Conservation (phyloP, 2,888 invertebrate species). For the Chymomyza procnemis region DNA sequence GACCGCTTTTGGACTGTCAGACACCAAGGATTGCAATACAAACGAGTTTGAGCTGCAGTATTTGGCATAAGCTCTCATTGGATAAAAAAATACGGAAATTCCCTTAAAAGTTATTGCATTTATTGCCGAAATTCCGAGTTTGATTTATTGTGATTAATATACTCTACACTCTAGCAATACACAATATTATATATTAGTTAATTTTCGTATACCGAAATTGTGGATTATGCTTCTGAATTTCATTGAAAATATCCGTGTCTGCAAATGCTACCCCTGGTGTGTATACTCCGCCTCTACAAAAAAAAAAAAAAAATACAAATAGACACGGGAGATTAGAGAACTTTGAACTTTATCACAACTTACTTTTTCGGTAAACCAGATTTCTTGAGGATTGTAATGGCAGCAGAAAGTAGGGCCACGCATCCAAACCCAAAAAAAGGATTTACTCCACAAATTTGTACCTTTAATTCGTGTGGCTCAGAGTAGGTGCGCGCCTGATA, state of each 20-base stretch:
- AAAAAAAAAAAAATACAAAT: too few species aligned
- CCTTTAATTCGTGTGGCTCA: neutral
- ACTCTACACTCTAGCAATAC: too few species aligned
- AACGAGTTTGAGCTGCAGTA: too few species aligned
- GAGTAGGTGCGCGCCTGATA: neutral
- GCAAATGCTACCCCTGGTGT: slow-evolving; percentile 18
- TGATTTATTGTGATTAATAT: too few species aligned
- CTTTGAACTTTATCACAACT: neutral
- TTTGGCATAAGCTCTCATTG: too few species aligned
- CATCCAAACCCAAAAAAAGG: slow-evolving; percentile 17
- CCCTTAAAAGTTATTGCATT: too few species aligned
- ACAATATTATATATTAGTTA: too few species aligned
- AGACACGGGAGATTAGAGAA: too few species aligned
- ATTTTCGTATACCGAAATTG: neutral
- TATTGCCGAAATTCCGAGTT: too few species aligned
- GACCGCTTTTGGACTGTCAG: too few species aligned
- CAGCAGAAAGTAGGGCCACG: slow-evolving; percentile 8
- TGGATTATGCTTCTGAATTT: slow-evolving; percentile 3
- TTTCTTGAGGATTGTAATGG: slow-evolving; percentile 4
- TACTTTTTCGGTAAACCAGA: slow-evolving; percentile 3
- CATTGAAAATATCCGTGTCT: slow-evolving; percentile 2
- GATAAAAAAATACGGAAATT: too few species aligned
- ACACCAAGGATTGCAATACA: too few species aligned
- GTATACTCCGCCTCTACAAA: slow-evolving; percentile 14
- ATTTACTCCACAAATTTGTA: slow-evolving; percentile 1